Conservation (phyloP, 2,113 vertebrate species). For the Tenrec ecaudatus region DNA sequence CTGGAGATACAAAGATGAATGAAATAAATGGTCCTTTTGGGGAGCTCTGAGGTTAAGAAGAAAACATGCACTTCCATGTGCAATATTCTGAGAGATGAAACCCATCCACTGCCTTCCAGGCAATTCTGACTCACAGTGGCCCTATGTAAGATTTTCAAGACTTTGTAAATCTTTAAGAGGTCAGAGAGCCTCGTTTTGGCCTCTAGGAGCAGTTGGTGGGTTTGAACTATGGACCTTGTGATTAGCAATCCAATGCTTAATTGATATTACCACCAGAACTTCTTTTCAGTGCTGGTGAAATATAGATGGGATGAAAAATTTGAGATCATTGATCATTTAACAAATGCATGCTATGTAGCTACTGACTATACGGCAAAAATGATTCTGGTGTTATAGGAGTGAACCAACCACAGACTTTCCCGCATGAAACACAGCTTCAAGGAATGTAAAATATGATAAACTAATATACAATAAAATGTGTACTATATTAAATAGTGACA, state of each 20-base stretch:
- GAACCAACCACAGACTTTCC: neutral
- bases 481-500: neutral
- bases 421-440: constrained; percentile 11
- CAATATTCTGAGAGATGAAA: neutral
- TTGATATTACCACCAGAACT: too few species aligned
- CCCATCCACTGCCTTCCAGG: too few species aligned
- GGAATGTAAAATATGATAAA: neutral
- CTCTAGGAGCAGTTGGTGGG: too few species aligned
- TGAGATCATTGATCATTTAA: neutral
- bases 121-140: too few species aligned
- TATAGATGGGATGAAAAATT: neutral
- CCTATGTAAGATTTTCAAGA: too few species aligned
- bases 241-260: too few species aligned
- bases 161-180: too few species aligned
- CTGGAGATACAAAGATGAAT: neutral
- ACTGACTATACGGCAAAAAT: neutral
- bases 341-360: constrained; percentile 21
- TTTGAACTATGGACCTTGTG: too few species aligned
- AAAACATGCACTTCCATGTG: neutral
- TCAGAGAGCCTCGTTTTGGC: too few species aligned
- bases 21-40: neutral
- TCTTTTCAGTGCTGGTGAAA: neutral
- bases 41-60: constrained; percentile 23
- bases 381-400: neutral
- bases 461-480: neutral